These are phyloP conservation scores for Drosophila demipolita DNA, from an alignment of 2,888 invertebrate species.

Conservation along the genomic window DNA sequence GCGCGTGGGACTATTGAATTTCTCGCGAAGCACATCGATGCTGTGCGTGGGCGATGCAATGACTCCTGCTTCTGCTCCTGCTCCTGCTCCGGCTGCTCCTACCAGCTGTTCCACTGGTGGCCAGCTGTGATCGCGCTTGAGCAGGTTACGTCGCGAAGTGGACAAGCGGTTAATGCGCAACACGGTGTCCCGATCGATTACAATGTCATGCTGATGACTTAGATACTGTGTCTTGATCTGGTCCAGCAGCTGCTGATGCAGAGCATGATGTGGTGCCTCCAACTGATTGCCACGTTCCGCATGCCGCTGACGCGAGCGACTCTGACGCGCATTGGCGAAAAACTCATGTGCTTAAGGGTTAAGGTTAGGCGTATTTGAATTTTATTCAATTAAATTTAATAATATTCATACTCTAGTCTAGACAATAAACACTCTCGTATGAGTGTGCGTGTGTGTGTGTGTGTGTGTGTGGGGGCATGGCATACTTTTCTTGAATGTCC, in stretches of 20 bases:
- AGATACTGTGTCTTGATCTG: slow-evolving; percentile 81
- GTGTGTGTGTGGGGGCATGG: slow-evolving; percentile 5
- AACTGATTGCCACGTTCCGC: neutral
- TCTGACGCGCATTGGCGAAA: slow-evolving; percentile 69
- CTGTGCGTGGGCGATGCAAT: slow-evolving; percentile 67
- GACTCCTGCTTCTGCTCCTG: neutral
- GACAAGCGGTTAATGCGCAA: slow-evolving; percentile 84
- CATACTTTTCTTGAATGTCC: slow-evolving; percentile 51
- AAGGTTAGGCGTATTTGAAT: neutral
- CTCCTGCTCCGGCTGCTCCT: neutral
- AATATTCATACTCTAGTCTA: neutral
- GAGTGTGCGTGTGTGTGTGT: neutral
- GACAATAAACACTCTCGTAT: neutral
- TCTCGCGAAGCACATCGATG: slow-evolving; percentile 81
- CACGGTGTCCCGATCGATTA: slow-evolving; percentile 84
- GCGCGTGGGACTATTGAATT: slow-evolving; percentile 81
- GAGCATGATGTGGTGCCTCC: slow-evolving; percentile 59
- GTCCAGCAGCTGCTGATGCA: slow-evolving; percentile 79
- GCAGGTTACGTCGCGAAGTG: slow-evolving; percentile 75
- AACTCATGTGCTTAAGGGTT: slow-evolving; percentile 42
- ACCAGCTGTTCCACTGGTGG: slow-evolving; percentile 70
- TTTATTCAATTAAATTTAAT: slow-evolving; percentile 17
- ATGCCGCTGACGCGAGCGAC: slow-evolving; percentile 80
- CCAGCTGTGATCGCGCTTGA: slow-evolving; percentile 84
- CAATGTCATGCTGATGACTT: slow-evolving; percentile 81